Base-by-base conservation (phyloP, 2,797 vertebrate species). In the Protosalanx chinensis region DNA sequence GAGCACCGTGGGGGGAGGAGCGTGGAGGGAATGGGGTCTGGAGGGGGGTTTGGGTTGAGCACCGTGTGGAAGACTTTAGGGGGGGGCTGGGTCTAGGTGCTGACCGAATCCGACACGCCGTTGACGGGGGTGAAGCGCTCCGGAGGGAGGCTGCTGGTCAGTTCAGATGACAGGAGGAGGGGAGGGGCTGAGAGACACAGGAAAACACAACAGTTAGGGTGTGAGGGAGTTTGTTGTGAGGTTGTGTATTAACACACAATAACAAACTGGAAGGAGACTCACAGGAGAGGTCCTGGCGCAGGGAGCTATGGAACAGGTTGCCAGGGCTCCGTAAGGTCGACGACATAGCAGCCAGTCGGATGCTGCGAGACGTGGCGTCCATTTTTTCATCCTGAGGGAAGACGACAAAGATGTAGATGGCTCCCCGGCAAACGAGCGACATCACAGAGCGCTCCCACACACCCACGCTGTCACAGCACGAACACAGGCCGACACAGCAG, bases 351-450 rank as follows among this genome's bases (percentile, higher is more conserved):
- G 91, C 75, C 10, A 90, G 80, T 57, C 79, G 89, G 68, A 76
- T 64, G 72, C 86, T 87, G 62, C 91, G 91, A 81, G 91, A 87
- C 3, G 93, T 89, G 6, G 87, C 73, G 66, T 93, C 89, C 76
- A 81, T 74, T 88, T 93, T 94, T 78, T 94, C 90, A 27, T 93
- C 91, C 97, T 98, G 75, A 77, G 75, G 69, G 75, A 64, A 74
- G 56, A 66, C 23, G 63, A 72, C 18, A 53, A 0, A 8, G 51
- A 56, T 6, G 23, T 18, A 64, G 7, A 35, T 35, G 41, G 10
- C 32, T 20, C 15, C 23, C 23, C 23, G 23, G n/a, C 37, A 60
- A 53, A 63, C 57, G 37, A n/a, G 29, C 18, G 46, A 37, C 57
- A 63, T 32, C 53, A 60, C 53, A 51, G 29, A 49, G 33, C 15